Evolutionary conservation across 2,888 invertebrate species (phyloP).

Genomic region (Drosophila mimetica): DNA sequence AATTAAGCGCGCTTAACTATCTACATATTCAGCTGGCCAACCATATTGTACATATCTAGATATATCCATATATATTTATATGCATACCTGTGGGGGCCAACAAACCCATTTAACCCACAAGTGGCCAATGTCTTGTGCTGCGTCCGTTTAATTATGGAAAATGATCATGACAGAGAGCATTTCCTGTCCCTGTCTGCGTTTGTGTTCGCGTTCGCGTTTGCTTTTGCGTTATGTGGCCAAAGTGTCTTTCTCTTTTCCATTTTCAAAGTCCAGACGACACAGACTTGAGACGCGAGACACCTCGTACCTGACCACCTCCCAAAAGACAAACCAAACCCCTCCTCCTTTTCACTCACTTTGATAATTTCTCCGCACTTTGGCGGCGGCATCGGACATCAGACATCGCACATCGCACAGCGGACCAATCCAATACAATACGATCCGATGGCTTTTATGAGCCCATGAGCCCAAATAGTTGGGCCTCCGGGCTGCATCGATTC

Average conservation of each 20-base stretch:
- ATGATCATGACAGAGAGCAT: constrained; percentile 80
- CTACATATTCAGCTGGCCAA: constrained; percentile 2
- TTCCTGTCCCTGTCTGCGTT: constrained; percentile 63
- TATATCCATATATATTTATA: background rate
- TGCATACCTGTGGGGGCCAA: constrained; percentile 63
- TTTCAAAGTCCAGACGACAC: constrained; percentile 10
- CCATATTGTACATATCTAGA: background rate
- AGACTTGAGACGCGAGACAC: background rate
- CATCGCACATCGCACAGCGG: constrained; percentile 28
- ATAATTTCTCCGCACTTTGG: constrained; percentile 66
- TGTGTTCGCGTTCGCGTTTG: background rate
- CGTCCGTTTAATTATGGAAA: constrained; percentile 80
- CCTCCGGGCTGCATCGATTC: constrained; percentile 50
- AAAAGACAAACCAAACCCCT: background rate
- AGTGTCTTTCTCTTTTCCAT: constrained; percentile 10
- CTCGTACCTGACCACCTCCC: constrained; percentile 5
- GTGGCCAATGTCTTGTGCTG: constrained; percentile 66
- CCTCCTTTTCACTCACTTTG: constrained; percentile 69
- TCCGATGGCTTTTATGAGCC: constrained; percentile 32
- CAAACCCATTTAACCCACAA: constrained; percentile 81
- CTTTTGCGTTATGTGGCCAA: constrained; percentile 15
- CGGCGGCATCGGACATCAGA: constrained; percentile 52
- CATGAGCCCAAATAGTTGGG: constrained; percentile 14
- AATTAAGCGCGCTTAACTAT: constrained; percentile 37
- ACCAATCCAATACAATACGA: constrained; percentile 25